Evolutionary conservation across 2,113 vertebrate genomes (phyloP), one percentile per base, ranked within the genome.

Genomic region (Gadus macrocephalus): DNA sequence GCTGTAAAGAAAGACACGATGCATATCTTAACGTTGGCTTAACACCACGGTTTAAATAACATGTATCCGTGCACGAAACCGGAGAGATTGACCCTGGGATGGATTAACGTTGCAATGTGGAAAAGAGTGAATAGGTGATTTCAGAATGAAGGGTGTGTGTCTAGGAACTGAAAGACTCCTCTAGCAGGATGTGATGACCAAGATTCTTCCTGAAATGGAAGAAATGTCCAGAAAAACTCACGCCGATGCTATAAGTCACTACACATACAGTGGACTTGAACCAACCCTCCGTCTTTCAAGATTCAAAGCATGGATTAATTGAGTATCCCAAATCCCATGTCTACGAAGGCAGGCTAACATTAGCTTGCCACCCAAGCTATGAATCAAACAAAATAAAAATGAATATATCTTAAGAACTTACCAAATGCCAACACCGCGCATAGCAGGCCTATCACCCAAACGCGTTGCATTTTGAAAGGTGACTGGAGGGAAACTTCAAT

Each of bases 381-480:
- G 8, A 49, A 49, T 9, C 8, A 2, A 49, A 49, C 42, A 49
- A 9, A 79, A 78, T 75, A 1, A 56, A 70, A 69, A 22, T 15
- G 0, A 64, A 53, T 66, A 15, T 0, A 16, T n/a, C 11, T 55
- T 12, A 9, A 4, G 7, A 80, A 92, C 96, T 96, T 76, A 97
- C 96, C 93, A 73, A 95, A 93, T 53, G 94, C 90, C 53, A 96
- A 74, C 55, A 97, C 88, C 14, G 91, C 80, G 68, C 92, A 91
- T 2, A 93, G 84, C 20, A 98, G 84, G 42, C 91, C 94, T 60
- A 95, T 74, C 38, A 88, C 75, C 94, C 94, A 96, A 72, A 92
- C 19, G 58, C 89, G 88, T 88, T 88, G 95, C 96, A 96, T 97
- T 73, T 75, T 78, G 71, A 68, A 4, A 63, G 35, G 25, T 20